Evolutionary conservation across 1,140 invertebrate genomes (phyloP), one percentile per base, ranked within the genome.

Genomic region (Lordiphosa stackelbergi): DNA sequence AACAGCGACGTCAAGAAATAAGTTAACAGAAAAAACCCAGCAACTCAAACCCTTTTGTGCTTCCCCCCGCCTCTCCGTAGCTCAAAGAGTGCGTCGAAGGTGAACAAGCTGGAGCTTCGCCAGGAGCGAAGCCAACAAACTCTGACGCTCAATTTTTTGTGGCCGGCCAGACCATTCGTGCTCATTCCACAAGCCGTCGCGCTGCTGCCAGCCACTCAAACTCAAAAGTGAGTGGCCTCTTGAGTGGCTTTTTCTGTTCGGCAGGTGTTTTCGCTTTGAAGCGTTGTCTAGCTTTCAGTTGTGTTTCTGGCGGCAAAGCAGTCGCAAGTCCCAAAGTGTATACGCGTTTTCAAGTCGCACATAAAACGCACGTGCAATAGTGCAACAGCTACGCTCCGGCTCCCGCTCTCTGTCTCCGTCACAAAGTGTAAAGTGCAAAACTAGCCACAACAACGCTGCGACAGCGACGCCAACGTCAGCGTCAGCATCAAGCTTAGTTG

Each of bases 351-450:
- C 31, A 3, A 64, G 31, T 49, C 51, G 49, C 51, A 52, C 64
- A 55, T 35, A 9, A 42, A 41, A 75, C 62, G 53, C 71, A 75
- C 75, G 66, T 83, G 71, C 55, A 61, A 71, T 68, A 75, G 66
- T 79, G 75, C 75, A 79, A 51, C 41, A 57, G 35, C 53, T 57
- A 42, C 40, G 41, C 51, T 24, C 22, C 42, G 12, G 12, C 38
- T 36, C 61, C 36, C 49, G 8, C 48, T 9, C 16, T 58, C 35
- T 24, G 13, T 40, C 22, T 13, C 51, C 53, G 16, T 48, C 11
- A 16, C 75, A 81, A 84, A 83, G 78, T 83, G 78, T 83, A 83
- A 79, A 79, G 74, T 79, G 71, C 78, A 79, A 83, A 83, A 59
- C 58, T 53, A 57, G 54, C 31, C 31, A 40, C 52, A 28, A 24